Conservation (phyloP, 2,888 invertebrate species). For the Mantis religiosa region DNA sequence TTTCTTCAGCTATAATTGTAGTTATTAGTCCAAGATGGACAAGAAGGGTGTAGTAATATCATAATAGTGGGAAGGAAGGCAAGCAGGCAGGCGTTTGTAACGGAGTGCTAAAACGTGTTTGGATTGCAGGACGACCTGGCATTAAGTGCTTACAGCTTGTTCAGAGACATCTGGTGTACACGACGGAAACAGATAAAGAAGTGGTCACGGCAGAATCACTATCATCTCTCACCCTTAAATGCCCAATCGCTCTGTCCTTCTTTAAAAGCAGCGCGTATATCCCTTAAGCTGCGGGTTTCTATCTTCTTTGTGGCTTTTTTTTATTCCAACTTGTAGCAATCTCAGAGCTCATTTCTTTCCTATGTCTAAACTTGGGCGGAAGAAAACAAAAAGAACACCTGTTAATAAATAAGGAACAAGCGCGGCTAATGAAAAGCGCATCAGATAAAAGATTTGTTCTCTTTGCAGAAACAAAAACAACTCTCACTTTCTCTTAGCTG, state of each 20-base stretch:
- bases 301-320: not conserved
- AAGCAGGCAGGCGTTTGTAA: not conserved
- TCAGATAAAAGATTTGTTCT: not conserved
- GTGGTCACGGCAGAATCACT: not conserved
- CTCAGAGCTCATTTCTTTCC: not conserved
- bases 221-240: not conserved
- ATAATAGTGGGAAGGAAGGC: not conserved
- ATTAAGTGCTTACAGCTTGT: not conserved
- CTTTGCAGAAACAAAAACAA: not conserved
- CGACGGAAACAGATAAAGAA: too few relatives aligned
- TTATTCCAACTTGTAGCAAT: not conserved
- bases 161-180: not conserved
- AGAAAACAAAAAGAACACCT: not conserved
- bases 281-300: not conserved
- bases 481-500: not conserved
- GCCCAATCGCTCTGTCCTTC: not conserved
- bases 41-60: not conserved
- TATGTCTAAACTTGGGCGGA: not conserved
- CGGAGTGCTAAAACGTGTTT: conserved; percentile 1
- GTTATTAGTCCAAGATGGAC: not conserved
- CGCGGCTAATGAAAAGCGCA: not conserved
- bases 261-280: not conserved
- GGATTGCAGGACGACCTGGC: not conserved
- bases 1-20: too few relatives aligned
- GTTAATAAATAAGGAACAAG: not conserved